Percentiles rank a stretch among this genome's conserved stretches.
Evolutionary conservation across 2,797 vertebrate genomes (phyloP).

Genomic region (Arremon brunneinucha): DNA sequence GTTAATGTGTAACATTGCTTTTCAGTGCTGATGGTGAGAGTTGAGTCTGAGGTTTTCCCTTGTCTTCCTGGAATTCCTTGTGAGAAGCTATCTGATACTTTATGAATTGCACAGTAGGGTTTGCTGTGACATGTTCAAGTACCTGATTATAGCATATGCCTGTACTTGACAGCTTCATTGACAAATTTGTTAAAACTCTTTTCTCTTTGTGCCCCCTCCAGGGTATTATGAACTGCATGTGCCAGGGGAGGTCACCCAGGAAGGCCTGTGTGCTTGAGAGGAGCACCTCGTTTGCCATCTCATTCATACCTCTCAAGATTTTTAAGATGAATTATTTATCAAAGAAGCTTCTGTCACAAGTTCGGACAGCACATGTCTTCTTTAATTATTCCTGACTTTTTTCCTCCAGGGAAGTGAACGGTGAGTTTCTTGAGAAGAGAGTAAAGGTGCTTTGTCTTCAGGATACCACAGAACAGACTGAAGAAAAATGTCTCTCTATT

Average conservation of each 20-base stretch:
- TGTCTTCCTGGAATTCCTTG: slow-evolving; percentile 17
- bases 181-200: slow-evolving; percentile 32
- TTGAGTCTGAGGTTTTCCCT: not conserved
- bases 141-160: slow-evolving; percentile 1
- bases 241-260: not conserved
- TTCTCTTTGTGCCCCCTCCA: slow-evolving; percentile 9
- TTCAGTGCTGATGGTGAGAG: not conserved
- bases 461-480: not conserved
- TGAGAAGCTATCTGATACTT: slow-evolving; percentile 45
- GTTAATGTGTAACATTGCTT: slow-evolving; percentile 44
- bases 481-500: not conserved
- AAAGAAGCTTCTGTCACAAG: slow-evolving; percentile 25
- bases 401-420: not conserved
- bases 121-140: slow-evolving; percentile 46
- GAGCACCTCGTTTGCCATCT: not conserved
- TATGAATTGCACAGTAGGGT: not conserved
- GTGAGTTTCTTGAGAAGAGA: not conserved
- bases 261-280: not conserved
- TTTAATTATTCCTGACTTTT: slow-evolving; percentile 46
- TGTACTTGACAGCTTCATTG: slow-evolving; percentile 27
- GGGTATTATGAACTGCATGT: not conserved
- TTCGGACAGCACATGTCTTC: slow-evolving; percentile 37
- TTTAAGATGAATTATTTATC: slow-evolving; percentile 55
- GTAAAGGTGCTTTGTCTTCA: not conserved
- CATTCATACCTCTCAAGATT: slow-evolving; percentile 12